Percentiles rank a stretch among this genome's conserved stretches.
phyloP scores from a whole-genome alignment of 2,113 vertebrate genomes.

The Cavia porcellus region DNA sequence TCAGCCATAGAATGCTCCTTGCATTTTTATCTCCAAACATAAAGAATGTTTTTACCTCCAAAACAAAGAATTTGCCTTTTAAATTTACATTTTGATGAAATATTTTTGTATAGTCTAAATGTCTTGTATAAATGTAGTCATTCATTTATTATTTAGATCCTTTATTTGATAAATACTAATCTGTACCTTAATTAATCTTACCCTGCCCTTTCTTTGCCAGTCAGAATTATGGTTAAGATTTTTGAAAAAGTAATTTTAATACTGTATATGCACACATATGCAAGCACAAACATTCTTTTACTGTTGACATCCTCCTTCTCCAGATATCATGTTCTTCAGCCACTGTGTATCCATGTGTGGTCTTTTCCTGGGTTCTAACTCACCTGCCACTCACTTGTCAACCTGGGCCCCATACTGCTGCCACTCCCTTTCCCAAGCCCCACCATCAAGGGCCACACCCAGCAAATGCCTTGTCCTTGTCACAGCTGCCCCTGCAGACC shows the following conservation, averaged over 20 bases:
- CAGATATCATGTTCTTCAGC: fast-evolving
- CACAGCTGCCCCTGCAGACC: not conserved
- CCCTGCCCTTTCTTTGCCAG: not conserved
- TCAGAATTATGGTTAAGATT: not conserved
- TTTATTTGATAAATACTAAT: not conserved
- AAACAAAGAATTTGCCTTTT: not conserved
- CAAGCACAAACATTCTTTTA: not conserved
- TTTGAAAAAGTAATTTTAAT: not conserved
- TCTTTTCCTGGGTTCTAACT: not conserved
- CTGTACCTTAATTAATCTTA: not conserved
- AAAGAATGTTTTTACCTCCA: not conserved
- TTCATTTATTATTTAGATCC: conserved; percentile 15
- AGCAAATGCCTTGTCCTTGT: fast-evolving
- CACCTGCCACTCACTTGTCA: not conserved
- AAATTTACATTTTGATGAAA: conserved; percentile 33
- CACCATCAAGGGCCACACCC: not conserved
- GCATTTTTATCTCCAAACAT: too few species aligned
- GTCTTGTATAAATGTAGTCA: not conserved
- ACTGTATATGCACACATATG: not conserved
- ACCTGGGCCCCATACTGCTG: fast-evolving
- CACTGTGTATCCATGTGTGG: fast-evolving
- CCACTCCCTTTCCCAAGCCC: not conserved
- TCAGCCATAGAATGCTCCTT: too few species aligned
- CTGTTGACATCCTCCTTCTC: fast-evolving
- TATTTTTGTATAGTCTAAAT: not conserved